Evolutionary conservation across 2,113 vertebrate species (phyloP).

Genomic region (Ctenomys sociabilis): DNA sequence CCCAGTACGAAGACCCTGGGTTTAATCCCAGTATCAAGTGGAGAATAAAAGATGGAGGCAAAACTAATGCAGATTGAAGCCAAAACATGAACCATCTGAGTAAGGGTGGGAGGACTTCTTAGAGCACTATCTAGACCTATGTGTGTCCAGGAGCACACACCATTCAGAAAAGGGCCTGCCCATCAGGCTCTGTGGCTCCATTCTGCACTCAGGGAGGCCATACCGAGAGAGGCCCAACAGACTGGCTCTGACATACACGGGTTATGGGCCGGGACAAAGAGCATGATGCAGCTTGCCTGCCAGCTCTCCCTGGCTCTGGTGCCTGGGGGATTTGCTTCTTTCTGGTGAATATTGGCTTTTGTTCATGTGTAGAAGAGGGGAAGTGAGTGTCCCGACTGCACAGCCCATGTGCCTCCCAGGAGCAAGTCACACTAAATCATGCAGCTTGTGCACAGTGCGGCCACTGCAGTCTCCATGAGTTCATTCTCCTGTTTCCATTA

Average conservation of each 20-base stretch:
- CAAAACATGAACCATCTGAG: background rate
- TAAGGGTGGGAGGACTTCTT: background rate
- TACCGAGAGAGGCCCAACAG: background rate
- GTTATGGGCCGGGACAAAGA: background rate
- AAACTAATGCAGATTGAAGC: slow-evolving; percentile 1
- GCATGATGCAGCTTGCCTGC: background rate
- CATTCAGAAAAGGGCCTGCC: background rate
- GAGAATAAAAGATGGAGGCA: background rate
- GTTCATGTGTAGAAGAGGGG: background rate
- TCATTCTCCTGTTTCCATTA: background rate
- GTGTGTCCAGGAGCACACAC: background rate
- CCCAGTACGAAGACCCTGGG: background rate
- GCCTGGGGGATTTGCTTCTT: background rate
- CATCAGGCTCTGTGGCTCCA: background rate
- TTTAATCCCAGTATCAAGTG: background rate
- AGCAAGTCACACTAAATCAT: background rate
- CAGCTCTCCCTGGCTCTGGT: background rate
- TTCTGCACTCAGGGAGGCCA: background rate
- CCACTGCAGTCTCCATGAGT: background rate
- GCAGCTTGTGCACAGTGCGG: background rate
- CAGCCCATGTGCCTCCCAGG: background rate
- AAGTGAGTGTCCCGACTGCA: background rate
- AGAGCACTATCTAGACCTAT: background rate
- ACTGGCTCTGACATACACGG: background rate
- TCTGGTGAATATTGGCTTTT: background rate